These are phyloP conservation scores for Dimorphilus gyrociliatus DNA, from an alignment of 2,888 invertebrate species.

Conservation along the genomic window DNA sequence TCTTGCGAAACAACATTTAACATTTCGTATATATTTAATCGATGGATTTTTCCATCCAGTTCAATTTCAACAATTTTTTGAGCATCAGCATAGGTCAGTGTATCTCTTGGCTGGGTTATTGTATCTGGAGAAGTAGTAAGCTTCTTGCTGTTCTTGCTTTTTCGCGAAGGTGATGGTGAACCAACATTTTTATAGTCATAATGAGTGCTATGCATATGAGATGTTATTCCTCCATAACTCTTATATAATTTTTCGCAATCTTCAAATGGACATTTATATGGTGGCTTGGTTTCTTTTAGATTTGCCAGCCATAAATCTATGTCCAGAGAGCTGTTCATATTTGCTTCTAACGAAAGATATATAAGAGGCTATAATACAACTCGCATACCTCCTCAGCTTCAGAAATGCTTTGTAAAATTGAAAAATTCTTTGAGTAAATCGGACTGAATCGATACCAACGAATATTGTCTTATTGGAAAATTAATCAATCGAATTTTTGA, in stretches of 20 bases:
- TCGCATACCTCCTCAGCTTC: too few species aligned
- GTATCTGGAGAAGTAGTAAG: not conserved
- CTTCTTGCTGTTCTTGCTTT: conserved; percentile 2
- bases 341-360: too few species aligned
- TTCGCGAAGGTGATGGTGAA: conserved; percentile 3
- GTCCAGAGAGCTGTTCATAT: too few species aligned
- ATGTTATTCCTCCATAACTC: conserved; percentile 66
- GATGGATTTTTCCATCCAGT: conserved; percentile 59
- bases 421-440: too few species aligned
- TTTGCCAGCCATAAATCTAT: too few species aligned
- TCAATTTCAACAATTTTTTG: conserved; percentile 72
- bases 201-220: conserved; percentile 67
- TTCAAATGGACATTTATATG: conserved; percentile 67
- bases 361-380: too few species aligned
- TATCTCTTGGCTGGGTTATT: conserved; percentile 44
- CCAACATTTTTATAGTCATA: conserved; percentile 48
- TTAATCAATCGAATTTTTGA: too few species aligned
- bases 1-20: conserved; percentile 37
- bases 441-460: too few species aligned
- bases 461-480: too few species aligned
- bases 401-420: too few species aligned
- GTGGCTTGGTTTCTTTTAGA: conserved; percentile 61
- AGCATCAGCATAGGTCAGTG: conserved; percentile 63
- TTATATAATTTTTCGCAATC: conserved; percentile 72
- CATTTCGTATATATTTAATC: conserved; percentile 42